Base-by-base conservation (phyloP, 2,113 vertebrate genomes). In the Bufo gargarizans region DNA sequence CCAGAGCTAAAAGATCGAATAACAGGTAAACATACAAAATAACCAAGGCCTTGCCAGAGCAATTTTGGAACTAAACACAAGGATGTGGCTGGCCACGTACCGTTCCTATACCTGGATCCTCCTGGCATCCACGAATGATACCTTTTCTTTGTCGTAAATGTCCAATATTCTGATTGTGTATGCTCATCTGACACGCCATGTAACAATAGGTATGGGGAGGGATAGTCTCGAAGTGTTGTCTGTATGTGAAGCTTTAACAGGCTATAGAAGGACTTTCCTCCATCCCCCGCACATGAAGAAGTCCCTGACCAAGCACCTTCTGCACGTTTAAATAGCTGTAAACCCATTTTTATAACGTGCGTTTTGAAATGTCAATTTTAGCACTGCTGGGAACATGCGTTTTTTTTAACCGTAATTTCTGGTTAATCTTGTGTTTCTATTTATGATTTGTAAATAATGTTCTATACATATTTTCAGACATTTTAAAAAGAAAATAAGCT, bases 11-110 rank as follows among this genome's bases (percentile, higher is more conserved):
- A 69, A 69, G 58, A 82, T 53, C 43, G 19, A n/a, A 53, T n/a
- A 13, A 67, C 81, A 67, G 78, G 78, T 81, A 61, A 45, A 16
- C 78, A 81, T 61, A 33, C 47, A 49, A 53, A 61, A 61, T 61
- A 81, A 16, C 33, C 33, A 45, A 19, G 79, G 58, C 56, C 79
- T 81, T 61, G 58, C 47, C 82, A 53, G 13, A 12, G n/a, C 20
- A 71, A 69, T 67, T 59, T 49, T 82, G 63, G 63, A 83, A n/a
- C 59, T 14, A 5, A 12, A 69, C 22, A 33, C 67, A 53, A 55
- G 67, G n/a, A 95, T 95, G 96, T 96, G 96, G 95, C 96, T 96
- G 96, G 95, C 95, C 96, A 94, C 95, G 93, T 94, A 94, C 94
- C 88, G 58, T 77, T 76, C 84, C 77, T 69, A 47, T 49, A 67